Evolutionary conservation across 2,888 invertebrate species (phyloP), one percentile per base, ranked within the genome.

Genomic region (Troides helena): DNA sequence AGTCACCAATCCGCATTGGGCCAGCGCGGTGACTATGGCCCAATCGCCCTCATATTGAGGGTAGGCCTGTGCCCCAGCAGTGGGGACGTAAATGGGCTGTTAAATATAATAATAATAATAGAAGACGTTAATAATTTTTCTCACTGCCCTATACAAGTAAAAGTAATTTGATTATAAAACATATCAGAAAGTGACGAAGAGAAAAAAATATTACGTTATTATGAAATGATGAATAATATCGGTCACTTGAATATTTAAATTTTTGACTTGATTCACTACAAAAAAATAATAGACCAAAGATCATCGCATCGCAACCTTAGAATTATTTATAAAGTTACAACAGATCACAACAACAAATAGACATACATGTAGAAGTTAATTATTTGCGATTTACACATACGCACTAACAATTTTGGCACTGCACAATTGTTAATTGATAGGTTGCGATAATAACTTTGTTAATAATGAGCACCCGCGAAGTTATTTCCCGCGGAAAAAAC

Each of bases 401-500:
- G 57, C 65, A 69, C 65, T 62, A 62, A 56, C 25, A 39, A 61
- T 8, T 57, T 58, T 57, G 23, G 43, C 65, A 65, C 65, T 46
- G 18, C 65, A 69, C 69, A 59, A 39, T 30, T 17, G 21, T 69
- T 17, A 62, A 58, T 50, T 46, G 23, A 10, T 56, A 65, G 23
- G 18, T 56, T 57, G 62, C 65, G n/a, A 25, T 25, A 25, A 25
- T 57, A 25, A 61, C 36, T 60, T 60, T 36, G 10, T 50, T 56
- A 61, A 30, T 63, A 56, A 25, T 39, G 58, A 58, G 56, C 43
- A 65, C 36, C 17, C 62, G 62, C 69, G 65, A 61, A 67, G 43
- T 65, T 36, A 77, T 85, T 88, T 88, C 84, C 86, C 88, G 88
- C 88, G 86, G 61, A 80, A 84, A 82, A 56, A 63, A 72, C n/a